These are phyloP conservation scores for Burhinus bistriatus DNA, from an alignment of 2,113 vertebrate species.

Conservation along the genomic window DNA sequence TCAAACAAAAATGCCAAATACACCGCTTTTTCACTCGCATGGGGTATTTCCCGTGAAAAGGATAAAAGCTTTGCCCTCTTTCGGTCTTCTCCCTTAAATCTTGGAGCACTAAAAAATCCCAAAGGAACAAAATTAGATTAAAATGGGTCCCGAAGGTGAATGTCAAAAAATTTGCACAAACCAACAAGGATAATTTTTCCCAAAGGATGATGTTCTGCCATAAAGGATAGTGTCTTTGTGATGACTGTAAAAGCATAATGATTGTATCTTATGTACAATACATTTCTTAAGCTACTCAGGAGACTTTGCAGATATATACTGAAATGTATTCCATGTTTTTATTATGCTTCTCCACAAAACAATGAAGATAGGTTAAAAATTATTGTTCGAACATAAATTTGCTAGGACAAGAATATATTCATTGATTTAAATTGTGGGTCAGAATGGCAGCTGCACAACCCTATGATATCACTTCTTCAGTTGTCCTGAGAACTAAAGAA, in stretches of 20 bases:
- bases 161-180: conserved; percentile 36
- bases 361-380: background rate
- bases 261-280: background rate
- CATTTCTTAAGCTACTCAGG: background rate
- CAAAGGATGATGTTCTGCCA: conserved; percentile 8
- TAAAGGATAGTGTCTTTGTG: conserved; percentile 2
- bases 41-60: background rate
- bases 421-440: background rate
- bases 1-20: background rate
- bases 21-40: background rate
- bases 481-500: conserved; percentile 46
- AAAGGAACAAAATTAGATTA: conserved; percentile 10
- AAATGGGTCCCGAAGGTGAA: background rate
- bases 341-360: background rate
- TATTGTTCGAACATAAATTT: background rate
- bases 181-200: conserved; percentile 21
- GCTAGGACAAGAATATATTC: background rate
- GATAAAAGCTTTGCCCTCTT: background rate
- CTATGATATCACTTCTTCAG: background rate
- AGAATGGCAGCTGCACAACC: background rate
- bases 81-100: background rate
- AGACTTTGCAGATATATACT: background rate
- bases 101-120: conserved; percentile 10
- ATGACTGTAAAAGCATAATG: background rate
- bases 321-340: background rate